Percentiles rank a stretch among this genome's conserved stretches.
These are phyloP conservation scores for Spermophilus dauricus DNA, from an alignment of 2,113 vertebrate species.

Conservation along the genomic window DNA sequence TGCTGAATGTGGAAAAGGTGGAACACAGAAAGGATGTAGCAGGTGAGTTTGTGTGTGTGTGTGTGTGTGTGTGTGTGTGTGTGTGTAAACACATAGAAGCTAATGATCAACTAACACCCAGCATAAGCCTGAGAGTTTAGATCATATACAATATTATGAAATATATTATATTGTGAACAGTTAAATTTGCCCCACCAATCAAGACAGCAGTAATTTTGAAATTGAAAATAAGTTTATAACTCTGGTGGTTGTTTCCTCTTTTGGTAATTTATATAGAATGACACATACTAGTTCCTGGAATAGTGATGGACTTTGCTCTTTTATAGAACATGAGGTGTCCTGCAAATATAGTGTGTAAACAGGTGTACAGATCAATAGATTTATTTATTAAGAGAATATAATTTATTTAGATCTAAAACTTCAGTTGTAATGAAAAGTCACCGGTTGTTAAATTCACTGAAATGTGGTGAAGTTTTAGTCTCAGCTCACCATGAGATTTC, in stretches of 20 bases:
- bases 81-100: neutral
- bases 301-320: constrained; percentile 61
- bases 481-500: neutral
- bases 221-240: constrained; percentile 44
- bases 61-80: neutral
- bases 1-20: neutral
- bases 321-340: neutral
- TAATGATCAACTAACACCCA: neutral
- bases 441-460: constrained; percentile 41
- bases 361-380: neutral
- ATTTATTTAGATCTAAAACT: neutral
- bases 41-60: neutral
- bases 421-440: neutral
- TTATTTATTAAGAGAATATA: neutral
- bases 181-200: neutral
- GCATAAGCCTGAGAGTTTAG: neutral
- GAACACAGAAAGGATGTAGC: neutral
- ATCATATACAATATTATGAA: neutral
- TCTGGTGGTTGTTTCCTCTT: constrained; percentile 37
- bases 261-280: constrained; percentile 28
- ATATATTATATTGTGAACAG: neutral
- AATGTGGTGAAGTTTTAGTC: neutral
- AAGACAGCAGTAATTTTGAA: constrained; percentile 53
- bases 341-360: neutral
- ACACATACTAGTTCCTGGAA: constrained; percentile 42